phyloP scores from a whole-genome alignment of 2,113 vertebrate genomes.

The Jacana jacana region DNA sequence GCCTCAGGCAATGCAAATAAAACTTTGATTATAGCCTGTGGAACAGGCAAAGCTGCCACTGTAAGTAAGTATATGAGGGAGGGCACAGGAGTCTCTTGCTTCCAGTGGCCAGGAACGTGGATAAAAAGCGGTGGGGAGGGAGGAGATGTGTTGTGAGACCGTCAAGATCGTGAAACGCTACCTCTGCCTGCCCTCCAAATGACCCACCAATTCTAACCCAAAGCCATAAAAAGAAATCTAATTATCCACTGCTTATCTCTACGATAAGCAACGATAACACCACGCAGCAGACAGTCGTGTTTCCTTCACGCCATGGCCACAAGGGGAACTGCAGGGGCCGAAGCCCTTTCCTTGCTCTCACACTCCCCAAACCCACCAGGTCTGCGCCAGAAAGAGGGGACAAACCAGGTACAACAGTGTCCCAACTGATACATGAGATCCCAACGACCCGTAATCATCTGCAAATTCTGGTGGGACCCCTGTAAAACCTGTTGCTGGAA shows the following conservation, averaged over 20 bases:
- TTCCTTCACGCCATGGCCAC: fast-evolving
- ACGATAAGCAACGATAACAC: not conserved
- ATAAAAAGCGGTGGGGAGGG: not conserved
- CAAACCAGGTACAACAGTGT: not conserved
- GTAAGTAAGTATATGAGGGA: not conserved
- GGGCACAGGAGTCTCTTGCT: not conserved
- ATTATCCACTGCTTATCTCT: not conserved
- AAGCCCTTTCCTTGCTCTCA: not conserved
- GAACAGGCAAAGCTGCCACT: not conserved
- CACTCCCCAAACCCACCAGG: not conserved
- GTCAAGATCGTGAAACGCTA: fast-evolving
- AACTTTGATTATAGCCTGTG: not conserved
- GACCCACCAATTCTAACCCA: not conserved
- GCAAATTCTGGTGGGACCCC: not conserved
- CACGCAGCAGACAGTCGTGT: not conserved
- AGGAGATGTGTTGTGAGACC: not conserved
- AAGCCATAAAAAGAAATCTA: not conserved
- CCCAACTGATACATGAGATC: not conserved
- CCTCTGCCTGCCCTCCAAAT: not conserved
- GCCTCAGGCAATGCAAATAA: not conserved
- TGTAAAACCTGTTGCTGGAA: not conserved
- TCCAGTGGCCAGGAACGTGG: not conserved
- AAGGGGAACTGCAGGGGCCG: not conserved
- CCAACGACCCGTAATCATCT: not conserved
- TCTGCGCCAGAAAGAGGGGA: too few species aligned